Evolutionary conservation across 2,797 vertebrate species (phyloP).

Genomic region (Takifugu rubripes): DNA sequence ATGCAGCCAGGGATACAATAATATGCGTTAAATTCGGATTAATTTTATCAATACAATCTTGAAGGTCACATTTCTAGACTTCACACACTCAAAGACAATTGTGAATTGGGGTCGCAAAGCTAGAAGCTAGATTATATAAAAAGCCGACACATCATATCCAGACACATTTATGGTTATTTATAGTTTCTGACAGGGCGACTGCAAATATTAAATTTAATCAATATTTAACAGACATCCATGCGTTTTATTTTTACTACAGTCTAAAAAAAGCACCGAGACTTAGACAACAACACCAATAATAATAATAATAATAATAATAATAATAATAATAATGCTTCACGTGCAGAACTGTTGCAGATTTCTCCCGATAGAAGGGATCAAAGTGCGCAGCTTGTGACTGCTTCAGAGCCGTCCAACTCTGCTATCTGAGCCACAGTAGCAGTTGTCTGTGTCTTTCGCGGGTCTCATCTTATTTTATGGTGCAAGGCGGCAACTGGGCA

Average conservation of each 20-base stretch:
- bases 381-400: conserved; percentile 51
- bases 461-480: conserved; percentile 59
- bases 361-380: conserved; percentile 13
- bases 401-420: conserved; percentile 52
- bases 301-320: background rate
- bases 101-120: conserved; percentile 7
- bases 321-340: background rate
- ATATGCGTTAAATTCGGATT: conserved; percentile 66
- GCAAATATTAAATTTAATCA: background rate
- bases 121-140: no score
- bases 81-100: conserved; percentile 2
- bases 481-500: conserved; percentile 40
- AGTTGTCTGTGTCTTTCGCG: conserved; percentile 70
- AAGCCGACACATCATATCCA: no score
- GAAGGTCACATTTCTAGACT: conserved; percentile 23
- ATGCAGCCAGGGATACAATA: conserved; percentile 52
- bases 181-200: background rate
- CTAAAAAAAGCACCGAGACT: no score
- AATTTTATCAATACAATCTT: conserved; percentile 49
- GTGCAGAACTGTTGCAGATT: conserved; percentile 7
- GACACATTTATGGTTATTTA: background rate
- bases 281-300: background rate
- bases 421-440: conserved; percentile 71
- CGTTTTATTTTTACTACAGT: background rate
- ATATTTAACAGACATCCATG: no score